Base-by-base conservation (phyloP, 2,113 vertebrate genomes). In the Todiramphus saurophagus region DNA sequence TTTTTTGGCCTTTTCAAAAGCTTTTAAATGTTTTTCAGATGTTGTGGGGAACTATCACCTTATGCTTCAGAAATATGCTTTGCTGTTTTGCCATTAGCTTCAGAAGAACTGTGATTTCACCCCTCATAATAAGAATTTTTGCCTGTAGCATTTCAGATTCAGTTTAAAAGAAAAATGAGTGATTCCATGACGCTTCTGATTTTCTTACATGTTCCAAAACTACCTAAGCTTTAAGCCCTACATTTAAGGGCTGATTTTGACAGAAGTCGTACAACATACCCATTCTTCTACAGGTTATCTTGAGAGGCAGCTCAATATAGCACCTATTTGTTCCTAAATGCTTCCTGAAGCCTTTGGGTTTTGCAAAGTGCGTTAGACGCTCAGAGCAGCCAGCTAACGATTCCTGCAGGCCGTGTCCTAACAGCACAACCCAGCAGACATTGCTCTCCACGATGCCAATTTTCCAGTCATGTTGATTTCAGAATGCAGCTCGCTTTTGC, bases 371-470 rank as follows among this genome's bases (percentile, higher is more conserved):
- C 20, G 67, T 50, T 80, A 58, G 79, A 56, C 69, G 60, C 72
- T 83, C 24, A 90, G 25, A 95, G 77, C 83, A 95, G 82, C 46
- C 90, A 94, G 90, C 56, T 30, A 90, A 75, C 46, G 83, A 88
- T 14, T 80, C 85, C 88, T 72, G 87, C 79, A 88, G 56, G 59
- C 0, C 0, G 46, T 81, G 83, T 90, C 80, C 79, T 67, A 90
- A 46, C 35, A 72, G 76, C 72, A 81, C 8, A 89, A 73, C 89
- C 59, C 93, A 91, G 79, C 72, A 78, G 82, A 81, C 79, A 82
- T 16, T 56, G 35, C 56, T 69, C 80, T 84, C 58, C 79, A 83
- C 35, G 78, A 62, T 66, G 85, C 83, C 92, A 75, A 58, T 46
- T 92, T 89, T 83, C 89, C 84, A 87, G 48, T 27, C 95, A 62